A percentile compares a stretch with the other conserved stretches of the same genome.
Evolutionary conservation across 2,888 invertebrate genomes (phyloP).

Genomic region (Blera fallax): DNA sequence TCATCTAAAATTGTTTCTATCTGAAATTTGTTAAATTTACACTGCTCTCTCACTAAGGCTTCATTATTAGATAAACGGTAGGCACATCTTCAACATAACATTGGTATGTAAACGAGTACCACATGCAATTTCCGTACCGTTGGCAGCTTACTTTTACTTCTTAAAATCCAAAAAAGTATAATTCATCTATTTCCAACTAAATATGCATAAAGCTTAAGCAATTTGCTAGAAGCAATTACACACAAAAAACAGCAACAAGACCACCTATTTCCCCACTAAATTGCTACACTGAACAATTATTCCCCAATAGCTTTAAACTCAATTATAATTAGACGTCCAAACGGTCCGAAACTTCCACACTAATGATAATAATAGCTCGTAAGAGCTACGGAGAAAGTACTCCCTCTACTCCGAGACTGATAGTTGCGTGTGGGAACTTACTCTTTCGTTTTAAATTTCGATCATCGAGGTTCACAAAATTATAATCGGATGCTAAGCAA

Average conservation of each 20-base stretch:
- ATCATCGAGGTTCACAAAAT: constrained; percentile 2
- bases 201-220: background rate
- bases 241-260: background rate
- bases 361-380: background rate
- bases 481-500: background rate
- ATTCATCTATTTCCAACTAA: background rate
- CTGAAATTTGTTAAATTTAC: too few species aligned
- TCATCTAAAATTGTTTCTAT: too few species aligned
- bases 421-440: background rate
- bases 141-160: background rate
- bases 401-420: background rate
- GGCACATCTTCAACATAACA: too few species aligned
- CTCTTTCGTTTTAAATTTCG: background rate
- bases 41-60: too few species aligned
- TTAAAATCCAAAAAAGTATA: background rate
- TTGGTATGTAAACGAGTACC: too few species aligned
- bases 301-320: background rate
- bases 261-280: background rate
- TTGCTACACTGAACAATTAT: background rate
- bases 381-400: background rate
- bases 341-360: background rate
- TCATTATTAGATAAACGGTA: too few species aligned
- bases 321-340: background rate
- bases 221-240: background rate
- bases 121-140: too few species aligned